Evolutionary conservation across 2,888 invertebrate genomes (phyloP).

Genomic region (Dryocosmus kuriphilus): DNA sequence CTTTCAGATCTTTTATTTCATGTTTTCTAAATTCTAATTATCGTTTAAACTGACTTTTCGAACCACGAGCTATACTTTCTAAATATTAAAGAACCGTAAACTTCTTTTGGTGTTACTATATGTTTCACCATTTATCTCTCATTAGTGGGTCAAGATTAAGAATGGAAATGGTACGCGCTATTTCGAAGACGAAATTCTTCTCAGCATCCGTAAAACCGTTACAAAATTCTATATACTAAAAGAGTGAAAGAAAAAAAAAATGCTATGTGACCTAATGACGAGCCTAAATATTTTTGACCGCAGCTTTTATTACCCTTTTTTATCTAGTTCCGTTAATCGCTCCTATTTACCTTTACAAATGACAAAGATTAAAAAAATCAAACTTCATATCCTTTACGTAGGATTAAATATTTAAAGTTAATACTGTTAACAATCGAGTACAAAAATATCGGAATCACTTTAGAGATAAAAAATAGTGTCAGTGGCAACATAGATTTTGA

Average conservation of each 20-base stretch:
- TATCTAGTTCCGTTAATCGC: neutral
- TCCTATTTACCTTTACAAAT: neutral
- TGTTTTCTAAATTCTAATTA: slow-evolving; percentile 9
- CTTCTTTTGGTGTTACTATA: neutral
- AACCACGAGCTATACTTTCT: slow-evolving; percentile 5
- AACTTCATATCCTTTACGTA: neutral
- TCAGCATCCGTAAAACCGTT: slow-evolving; percentile 50
- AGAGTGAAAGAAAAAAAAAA: slow-evolving; percentile 38
- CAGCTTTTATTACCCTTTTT: neutral
- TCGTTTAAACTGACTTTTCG: neutral
- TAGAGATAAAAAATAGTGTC: too few relatives aligned
- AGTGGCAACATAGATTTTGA: too few relatives aligned
- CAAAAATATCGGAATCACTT: too few relatives aligned
- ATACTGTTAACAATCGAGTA: too few relatives aligned
- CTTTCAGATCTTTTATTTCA: neutral
- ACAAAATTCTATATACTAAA: slow-evolving; percentile 21
- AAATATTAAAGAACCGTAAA: slow-evolving; percentile 17
- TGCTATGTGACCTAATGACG: slow-evolving; percentile 54
- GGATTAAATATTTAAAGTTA: too few relatives aligned
- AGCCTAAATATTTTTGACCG: neutral
- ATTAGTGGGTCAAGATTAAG: slow-evolving; percentile 12
- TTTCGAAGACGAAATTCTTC: slow-evolving; percentile 35
- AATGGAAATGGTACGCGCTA: slow-evolving; percentile 31
- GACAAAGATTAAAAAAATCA: neutral
- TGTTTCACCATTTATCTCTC: neutral